Percentiles rank a stretch among this genome's conserved stretches.
Conservation (phyloP, 1,140 invertebrate species). For the Ceratina calcarata region DNA sequence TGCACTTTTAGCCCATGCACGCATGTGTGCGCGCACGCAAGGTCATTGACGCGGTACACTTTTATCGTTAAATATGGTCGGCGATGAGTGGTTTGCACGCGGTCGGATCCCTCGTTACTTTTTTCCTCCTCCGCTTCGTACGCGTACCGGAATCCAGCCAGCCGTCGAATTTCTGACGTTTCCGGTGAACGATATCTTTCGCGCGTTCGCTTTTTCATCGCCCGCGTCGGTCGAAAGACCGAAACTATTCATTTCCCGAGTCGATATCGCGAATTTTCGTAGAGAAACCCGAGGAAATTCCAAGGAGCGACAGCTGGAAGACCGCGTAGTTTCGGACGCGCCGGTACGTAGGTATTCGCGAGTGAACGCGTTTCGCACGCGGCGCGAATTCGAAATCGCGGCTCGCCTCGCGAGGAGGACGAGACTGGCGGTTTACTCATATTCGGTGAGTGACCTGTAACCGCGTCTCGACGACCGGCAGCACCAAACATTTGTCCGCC, state of each 20-base stretch:
- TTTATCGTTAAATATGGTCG: slow-evolving; percentile 78
- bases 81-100: slow-evolving; percentile 64
- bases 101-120: slow-evolving; percentile 66
- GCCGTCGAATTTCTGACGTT: background rate
- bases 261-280: background rate
- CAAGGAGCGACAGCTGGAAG: background rate
- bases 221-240: too few relatives aligned
- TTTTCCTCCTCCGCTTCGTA: slow-evolving; percentile 44
- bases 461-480: slow-evolving; percentile 73
- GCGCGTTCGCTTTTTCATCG: too few relatives aligned
- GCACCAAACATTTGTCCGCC: slow-evolving; percentile 74
- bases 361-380: slow-evolving; percentile 29
- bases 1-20: slow-evolving; percentile 71
- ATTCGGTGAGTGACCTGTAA: slow-evolving; percentile 79
- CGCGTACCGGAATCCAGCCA: slow-evolving; percentile 39
- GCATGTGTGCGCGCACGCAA: slow-evolving; percentile 65
- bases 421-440: slow-evolving; percentile 69
- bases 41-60: slow-evolving; percentile 80
- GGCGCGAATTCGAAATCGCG: slow-evolving; percentile 37
- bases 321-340: background rate
- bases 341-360: background rate
- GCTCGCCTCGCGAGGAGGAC: slow-evolving; percentile 35
- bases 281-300: background rate
- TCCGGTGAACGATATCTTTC: background rate
- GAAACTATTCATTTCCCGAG: too few relatives aligned